Evolutionary conservation across 2,888 invertebrate species (phyloP), one percentile per base, ranked within the genome.

Genomic region (Nymphalis urticae): DNA sequence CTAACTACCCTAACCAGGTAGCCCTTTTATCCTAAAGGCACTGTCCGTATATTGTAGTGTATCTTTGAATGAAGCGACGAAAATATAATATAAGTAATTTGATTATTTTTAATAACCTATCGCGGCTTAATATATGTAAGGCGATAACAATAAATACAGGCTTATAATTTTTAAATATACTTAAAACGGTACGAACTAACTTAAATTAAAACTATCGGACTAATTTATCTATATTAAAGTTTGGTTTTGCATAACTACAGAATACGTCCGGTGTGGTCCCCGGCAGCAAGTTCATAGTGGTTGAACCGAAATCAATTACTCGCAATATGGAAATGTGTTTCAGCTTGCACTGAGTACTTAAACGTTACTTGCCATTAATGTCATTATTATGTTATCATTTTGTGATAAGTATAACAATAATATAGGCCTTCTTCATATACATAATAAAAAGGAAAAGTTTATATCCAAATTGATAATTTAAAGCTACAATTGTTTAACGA

Each of bases 251-350:
- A 61, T 61, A 54, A 66, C 66, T 67, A 62, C 48, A 36, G 48
- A 62, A 67, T 62, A 56, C 32, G 54, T 53, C 66, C 62, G 62
- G 56, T 61, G 56, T 62, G n/a, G n/a, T n/a, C n/a, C n/a, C n/a
- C n/a, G 47, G 48, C 56, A 50, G 54, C 53, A 62, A 67, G 66
- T 67, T 67, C 53, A 62, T 50, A 56, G 50, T 67, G 58, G 56
- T 62, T 67, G 54, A 42, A 67, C n/a, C 66, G 62, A 67, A 67
- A 67, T 67, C 66, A 67, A 67, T 67, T 67, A 56, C 50, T 62
- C 61, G 36, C 62, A 56, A 67, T 62, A 62, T 62, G 66, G 19
- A 67, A 62, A 67, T 62, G 62, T 62, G 48, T 67, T 53, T 54
- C 42, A 58, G 62, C n/a, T 58, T 42, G 36, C 48, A 62, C 48